Base-by-base conservation (phyloP, 1,140 invertebrate genomes). In the Subanguina moxae region DNA sequence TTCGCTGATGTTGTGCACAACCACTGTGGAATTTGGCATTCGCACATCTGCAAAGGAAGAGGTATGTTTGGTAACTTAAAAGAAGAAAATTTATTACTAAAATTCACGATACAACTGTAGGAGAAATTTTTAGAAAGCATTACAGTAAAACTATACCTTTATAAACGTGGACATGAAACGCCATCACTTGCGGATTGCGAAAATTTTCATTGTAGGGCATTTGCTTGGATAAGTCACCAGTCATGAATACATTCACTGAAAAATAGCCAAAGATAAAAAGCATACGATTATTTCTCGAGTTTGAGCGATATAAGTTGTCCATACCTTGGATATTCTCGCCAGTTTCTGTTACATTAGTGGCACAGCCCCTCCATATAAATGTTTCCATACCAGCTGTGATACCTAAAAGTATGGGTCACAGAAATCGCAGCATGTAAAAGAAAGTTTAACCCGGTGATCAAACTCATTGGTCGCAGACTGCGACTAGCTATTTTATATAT, bases 111-210 rank as follows among this genome's bases (percentile, higher is more conserved):
- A 7, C n/a, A 52, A 52, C 1, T 52, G 17, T 52, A 52, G 3
- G 3, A 25, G n/a, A 1, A 25, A 7, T 21, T 21, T 21, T 52
- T 19, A 25, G 1, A 52, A 7, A 52, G 17, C 3, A 52, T 52
- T 3, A 52, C 48, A 3, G 23, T 45, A 13, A 52, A 52, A 25
- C 3, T 15, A 21, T 15, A 52, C 48, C 48, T 52, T 52, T 3
- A 15, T 21, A 52, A n/a, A 52, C 48, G 3, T 52, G 48, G n/a
- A 52, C 23, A 52, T 52, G 48, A 15, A 52, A 21, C 3, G 48
- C 48, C 48, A 52, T 52, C 23, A 52, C 48, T 52, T 52, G 48
- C 8, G 48, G 48, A 52, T 52, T 52, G 48, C 23, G 48, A 15
- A 52, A 52, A 52, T 52, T 52, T 15, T 25, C 48, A 52, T 52